Evolutionary conservation across 2,113 vertebrate species (phyloP), one percentile per base, ranked within the genome.

Genomic region (Hucho hucho): DNA sequence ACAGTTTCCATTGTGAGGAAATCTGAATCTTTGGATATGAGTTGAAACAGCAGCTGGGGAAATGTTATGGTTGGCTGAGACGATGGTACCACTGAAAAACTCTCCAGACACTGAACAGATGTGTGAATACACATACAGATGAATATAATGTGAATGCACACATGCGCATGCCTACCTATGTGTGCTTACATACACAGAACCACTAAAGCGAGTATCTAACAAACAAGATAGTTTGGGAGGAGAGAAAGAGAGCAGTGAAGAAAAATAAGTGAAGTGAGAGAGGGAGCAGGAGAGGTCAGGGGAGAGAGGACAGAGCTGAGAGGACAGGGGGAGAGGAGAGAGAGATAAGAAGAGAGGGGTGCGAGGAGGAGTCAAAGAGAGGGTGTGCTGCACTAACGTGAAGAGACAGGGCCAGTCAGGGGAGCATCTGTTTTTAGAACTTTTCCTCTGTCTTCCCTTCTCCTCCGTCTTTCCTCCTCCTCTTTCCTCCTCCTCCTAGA

Each of bases 381-480:
- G 37, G 37, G 37, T 43, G 37, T 43, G 37, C 9, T 43, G 9
- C 37, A 43, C 37, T 43, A 43, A 43, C 2, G 37, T 43, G 37
- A 43, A 43, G 37, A 12, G 22, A 64, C 14, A 64, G 5, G 24
- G 22, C 59, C 59, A 22, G 59, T 63, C 59, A 63, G 32, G 81
- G 80, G 84, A 89, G 80, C 83, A 81, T 87, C 87, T 90, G 87
- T 83, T 91, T 86, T 84, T 87, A 87, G 75, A 86, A 69, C 11
- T 74, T 53, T 43, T 11, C 37, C 37, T 37, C 29, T 32, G 5
- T 37, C 37, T 43, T 43, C 9, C 9, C 7, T 11, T 43, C 37
- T 43, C 37, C 37, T 43, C 37, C 37, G 9, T 43, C 37, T 43
- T 43, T 9, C 37, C 37, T 37, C 6, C 32, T 37, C 7, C 6